Conservation (phyloP, 2,113 vertebrate species). For the Corapipo altera region DNA sequence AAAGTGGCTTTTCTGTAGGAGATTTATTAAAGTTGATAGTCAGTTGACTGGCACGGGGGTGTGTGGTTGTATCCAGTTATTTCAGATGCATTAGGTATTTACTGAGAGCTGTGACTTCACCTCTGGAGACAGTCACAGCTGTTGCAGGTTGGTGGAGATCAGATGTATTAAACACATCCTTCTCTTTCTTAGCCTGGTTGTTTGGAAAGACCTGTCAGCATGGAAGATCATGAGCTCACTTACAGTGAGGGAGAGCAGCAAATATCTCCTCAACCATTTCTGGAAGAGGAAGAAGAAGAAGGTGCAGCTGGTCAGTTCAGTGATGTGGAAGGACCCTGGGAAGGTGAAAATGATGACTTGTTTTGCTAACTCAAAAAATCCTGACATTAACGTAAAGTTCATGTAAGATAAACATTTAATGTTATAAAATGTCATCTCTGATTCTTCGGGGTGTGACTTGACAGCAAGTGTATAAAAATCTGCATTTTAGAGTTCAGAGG, state of each 20-base stretch:
- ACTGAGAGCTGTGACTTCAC: background rate
- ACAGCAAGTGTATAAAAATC: background rate
- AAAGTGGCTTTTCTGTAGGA: background rate
- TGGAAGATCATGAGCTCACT: background rate
- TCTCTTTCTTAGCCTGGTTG: background rate
- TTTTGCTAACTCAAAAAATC: background rate
- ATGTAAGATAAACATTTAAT: background rate
- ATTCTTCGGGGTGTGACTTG: background rate
- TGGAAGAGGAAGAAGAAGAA: background rate
- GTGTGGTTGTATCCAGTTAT: background rate
- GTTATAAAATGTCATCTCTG: background rate
- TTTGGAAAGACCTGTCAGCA: background rate
- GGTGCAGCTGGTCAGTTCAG: background rate
- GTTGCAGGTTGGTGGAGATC: background rate
- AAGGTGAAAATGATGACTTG: background rate
- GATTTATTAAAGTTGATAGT: background rate
- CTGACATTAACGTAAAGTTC: background rate
- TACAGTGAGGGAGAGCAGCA: background rate
- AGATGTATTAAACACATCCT: background rate
- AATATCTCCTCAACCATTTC: background rate
- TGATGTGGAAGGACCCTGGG: background rate
- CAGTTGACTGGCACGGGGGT: background rate
- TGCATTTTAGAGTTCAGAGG: background rate
- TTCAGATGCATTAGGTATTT: background rate
- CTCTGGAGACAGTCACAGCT: background rate